Conservation (phyloP, 2,797 vertebrate genomes). For the Peromyscus aztecus region DNA sequence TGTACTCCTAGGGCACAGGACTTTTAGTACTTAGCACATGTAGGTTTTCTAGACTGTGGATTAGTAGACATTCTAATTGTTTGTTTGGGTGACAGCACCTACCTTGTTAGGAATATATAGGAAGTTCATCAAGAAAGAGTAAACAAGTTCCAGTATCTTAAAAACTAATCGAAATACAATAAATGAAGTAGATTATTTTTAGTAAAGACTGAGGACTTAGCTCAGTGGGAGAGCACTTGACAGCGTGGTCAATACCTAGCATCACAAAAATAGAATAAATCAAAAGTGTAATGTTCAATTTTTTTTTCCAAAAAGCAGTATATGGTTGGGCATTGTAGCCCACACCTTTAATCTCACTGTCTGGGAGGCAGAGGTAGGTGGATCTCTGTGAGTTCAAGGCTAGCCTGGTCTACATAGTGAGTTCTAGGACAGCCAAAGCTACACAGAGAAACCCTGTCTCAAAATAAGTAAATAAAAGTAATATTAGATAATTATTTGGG, state of each 20-base stretch:
- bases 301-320: neutral
- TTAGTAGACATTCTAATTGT: constrained; percentile 6
- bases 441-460: neutral
- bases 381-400: neutral
- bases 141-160: constrained; percentile 17
- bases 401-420: neutral
- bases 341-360: neutral
- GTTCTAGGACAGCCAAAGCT: neutral
- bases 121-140: constrained; percentile 29
- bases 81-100: neutral
- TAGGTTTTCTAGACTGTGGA: neutral
- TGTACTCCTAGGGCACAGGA: neutral
- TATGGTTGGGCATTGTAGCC: neutral
- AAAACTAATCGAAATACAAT: neutral
- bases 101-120: neutral
- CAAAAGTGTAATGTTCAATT: neutral
- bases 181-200: neutral
- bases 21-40: neutral
- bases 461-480: neutral
- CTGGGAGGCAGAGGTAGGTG: neutral
- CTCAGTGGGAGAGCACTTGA: neutral
- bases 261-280: neutral
- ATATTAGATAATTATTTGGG: constrained; percentile 29
- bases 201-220: neutral
- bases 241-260: neutral